Percentiles rank a stretch among this genome's conserved stretches.
Evolutionary conservation across 2,797 vertebrate species (phyloP).

Genomic region (Tokudaia muenninki): DNA sequence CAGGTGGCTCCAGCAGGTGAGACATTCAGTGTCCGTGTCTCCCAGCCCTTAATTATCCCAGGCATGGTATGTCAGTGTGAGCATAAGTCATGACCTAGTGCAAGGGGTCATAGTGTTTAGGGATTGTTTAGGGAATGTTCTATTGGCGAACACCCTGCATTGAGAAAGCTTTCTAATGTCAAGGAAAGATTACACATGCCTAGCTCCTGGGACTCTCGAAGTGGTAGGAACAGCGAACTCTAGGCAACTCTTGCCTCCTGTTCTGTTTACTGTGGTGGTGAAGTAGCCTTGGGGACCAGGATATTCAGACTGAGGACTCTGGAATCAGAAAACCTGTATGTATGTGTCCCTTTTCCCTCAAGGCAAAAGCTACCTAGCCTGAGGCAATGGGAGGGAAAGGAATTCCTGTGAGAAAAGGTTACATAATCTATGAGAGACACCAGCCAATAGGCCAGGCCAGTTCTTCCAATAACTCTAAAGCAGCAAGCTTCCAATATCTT

Average conservation of each 20-base stretch:
- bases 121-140: background rate
- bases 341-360: background rate
- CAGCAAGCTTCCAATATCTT: background rate
- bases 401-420: background rate
- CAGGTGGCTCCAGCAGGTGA: background rate
- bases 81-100: background rate
- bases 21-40: background rate
- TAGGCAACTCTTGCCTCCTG: background rate
- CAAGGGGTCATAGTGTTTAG: background rate
- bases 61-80: background rate
- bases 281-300: background rate
- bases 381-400: background rate
- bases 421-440: background rate
- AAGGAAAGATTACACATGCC: background rate
- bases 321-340: background rate
- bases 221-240: background rate
- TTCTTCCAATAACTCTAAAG: background rate
- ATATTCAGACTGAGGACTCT: background rate
- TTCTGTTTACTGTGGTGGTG: background rate
- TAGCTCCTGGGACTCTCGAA: background rate
- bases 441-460: background rate
- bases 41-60: background rate
- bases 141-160: background rate
- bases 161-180: background rate
- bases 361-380: background rate